A percentile compares a stretch with the other conserved stretches of the same genome.
Evolutionary conservation across 2,888 invertebrate species (phyloP).

Genomic region (Lasioglossum figueresi): DNA sequence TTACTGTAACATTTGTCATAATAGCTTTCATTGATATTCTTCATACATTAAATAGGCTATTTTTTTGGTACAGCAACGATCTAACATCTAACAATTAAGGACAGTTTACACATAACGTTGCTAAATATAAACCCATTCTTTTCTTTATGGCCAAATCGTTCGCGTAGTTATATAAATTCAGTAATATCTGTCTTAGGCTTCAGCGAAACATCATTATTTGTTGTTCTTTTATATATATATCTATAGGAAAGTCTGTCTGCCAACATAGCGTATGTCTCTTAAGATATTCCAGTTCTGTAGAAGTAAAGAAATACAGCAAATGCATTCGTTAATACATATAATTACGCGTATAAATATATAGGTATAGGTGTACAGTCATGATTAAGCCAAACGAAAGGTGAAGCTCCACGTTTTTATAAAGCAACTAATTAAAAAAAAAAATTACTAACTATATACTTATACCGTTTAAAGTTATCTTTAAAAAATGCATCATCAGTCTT

Average conservation of each 20-base stretch:
- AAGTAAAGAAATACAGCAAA: constrained; percentile 32
- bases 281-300: constrained; percentile 27
- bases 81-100: constrained; percentile 74
- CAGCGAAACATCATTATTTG: constrained; percentile 55
- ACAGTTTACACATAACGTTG: constrained; percentile 67
- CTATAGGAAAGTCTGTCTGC: constrained; percentile 57
- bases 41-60: constrained; percentile 68
- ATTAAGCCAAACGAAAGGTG: constrained; percentile 24
- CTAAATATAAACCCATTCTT: constrained; percentile 65
- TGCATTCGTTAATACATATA: constrained; percentile 33
- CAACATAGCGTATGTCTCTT: constrained; percentile 43
- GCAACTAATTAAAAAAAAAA: background rate
- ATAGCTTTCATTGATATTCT: constrained; percentile 61
- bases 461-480: constrained; percentile 31
- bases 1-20: constrained; percentile 66
- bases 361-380: constrained; percentile 27
- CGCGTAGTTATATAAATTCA: constrained; percentile 62
- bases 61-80: constrained; percentile 71
- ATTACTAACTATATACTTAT: constrained; percentile 3
- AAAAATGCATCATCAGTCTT: constrained; percentile 54
- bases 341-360: constrained; percentile 42
- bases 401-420: background rate
- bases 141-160: constrained; percentile 59
- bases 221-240: constrained; percentile 30
- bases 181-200: constrained; percentile 57